A percentile compares a stretch with the other conserved stretches of the same genome.
These are phyloP conservation scores for Caenorhabditis brenneri DNA, from an alignment of 1,140 invertebrate species.

Conservation along the genomic window DNA sequence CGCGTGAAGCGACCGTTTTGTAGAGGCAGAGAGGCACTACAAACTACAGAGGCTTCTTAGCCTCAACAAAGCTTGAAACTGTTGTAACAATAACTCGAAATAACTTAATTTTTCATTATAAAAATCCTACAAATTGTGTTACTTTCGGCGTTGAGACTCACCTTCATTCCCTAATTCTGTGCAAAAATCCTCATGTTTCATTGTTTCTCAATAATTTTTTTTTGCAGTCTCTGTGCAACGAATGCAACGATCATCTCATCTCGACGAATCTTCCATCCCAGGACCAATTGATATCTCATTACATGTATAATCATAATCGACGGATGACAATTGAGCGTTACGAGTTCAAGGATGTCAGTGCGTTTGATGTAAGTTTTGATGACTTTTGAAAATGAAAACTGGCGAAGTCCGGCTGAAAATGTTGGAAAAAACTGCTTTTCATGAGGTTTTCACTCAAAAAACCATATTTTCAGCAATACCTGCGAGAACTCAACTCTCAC, in stretches of 20 bases:
- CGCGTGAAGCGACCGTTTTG: too few species aligned
- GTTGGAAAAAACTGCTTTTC: background rate
- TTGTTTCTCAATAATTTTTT: background rate
- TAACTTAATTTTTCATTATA: too few species aligned
- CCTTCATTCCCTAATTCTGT: background rate
- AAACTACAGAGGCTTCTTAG: too few species aligned
- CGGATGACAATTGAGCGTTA: slow-evolving; percentile 35
- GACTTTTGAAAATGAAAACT: background rate
- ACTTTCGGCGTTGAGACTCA: too few species aligned
- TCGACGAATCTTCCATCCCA: slow-evolving; percentile 41
- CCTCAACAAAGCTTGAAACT: too few species aligned
- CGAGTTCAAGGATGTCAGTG: slow-evolving; percentile 36
- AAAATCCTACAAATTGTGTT: too few species aligned
- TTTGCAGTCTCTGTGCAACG: slow-evolving; percentile 46
- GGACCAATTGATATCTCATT: slow-evolving; percentile 43
- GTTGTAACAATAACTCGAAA: too few species aligned
- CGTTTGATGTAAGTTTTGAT: slow-evolving; percentile 34
- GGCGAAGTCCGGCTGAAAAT: background rate
- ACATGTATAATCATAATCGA: background rate
- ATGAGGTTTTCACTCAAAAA: background rate
- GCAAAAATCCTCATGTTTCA: background rate
- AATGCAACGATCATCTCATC: slow-evolving; percentile 8
- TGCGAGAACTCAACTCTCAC: slow-evolving; percentile 4
- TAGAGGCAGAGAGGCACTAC: too few species aligned
- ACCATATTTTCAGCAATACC: slow-evolving; percentile 13